A percentile compares a stretch with the other conserved stretches of the same genome.
phyloP scores from a whole-genome alignment of 2,888 invertebrate species.

The Elaeidobius kamerunicus region DNA sequence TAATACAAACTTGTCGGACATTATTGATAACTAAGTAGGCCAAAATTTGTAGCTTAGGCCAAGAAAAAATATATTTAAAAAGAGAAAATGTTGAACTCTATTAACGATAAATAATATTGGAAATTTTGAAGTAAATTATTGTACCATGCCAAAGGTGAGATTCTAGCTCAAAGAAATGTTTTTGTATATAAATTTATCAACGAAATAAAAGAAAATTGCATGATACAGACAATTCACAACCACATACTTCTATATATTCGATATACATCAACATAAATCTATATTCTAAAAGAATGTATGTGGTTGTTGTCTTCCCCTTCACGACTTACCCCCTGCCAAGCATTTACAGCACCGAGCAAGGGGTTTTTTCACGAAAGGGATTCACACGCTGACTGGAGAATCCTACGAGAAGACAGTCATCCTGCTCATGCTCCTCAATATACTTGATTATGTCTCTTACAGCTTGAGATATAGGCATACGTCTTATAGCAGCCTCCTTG shows the following conservation, averaged over 20 bases:
- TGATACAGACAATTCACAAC: not conserved
- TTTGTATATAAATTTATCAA: too few relatives aligned
- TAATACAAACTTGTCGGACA: constrained; percentile 12
- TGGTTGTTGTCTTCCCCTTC: too few relatives aligned
- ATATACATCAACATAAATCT: too few relatives aligned
- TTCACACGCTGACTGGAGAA: constrained; percentile 94
- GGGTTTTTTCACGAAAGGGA: constrained; percentile 92
- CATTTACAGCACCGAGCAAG: constrained; percentile 76
- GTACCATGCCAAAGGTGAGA: too few relatives aligned
- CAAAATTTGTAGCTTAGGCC: too few relatives aligned
- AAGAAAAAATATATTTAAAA: too few relatives aligned
- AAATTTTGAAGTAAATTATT: too few relatives aligned
- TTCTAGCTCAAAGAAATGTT: too few relatives aligned
- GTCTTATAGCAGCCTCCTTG: constrained; percentile 83
- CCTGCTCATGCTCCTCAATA: constrained; percentile 86
- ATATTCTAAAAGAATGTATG: too few relatives aligned
- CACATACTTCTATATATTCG: not conserved
- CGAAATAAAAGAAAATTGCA: too few relatives aligned
- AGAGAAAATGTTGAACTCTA: too few relatives aligned
- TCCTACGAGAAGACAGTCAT: constrained; percentile 89
- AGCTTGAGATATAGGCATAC: constrained; percentile 86
- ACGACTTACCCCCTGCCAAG: constrained; percentile 17
- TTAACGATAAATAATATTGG: too few relatives aligned
- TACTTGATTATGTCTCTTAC: constrained; percentile 89
- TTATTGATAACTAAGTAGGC: constrained; percentile 14